Evolutionary conservation across 2,888 invertebrate genomes (phyloP), one percentile per base, ranked within the genome.

Genomic region (Auanema freiburgensis): DNA sequence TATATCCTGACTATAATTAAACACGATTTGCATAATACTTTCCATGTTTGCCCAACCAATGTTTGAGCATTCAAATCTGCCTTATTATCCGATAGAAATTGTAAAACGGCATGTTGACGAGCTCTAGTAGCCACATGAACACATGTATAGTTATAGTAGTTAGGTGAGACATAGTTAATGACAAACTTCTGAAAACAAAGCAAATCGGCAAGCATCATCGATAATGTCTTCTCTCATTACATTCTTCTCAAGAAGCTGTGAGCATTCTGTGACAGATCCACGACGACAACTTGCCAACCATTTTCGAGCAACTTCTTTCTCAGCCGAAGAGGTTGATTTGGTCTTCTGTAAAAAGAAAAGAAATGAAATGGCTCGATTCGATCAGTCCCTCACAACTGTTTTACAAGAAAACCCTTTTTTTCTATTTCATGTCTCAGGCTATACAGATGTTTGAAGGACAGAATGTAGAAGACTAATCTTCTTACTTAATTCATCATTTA

Each of bases 41-140:
- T 46, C 16, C 46, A 46, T 46, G 16, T 18, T 21, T 46, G 16
- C 16, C 46, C 8, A 46, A 59, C 59, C 52, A 51, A 11, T 8
- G 60, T 54, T 46, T 55, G 60, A 21, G 25, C 25, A 43, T 60
- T 25, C 14, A 60, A 10, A 54, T 60, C 60, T 25, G 60, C 60
- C 33, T 49, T 55, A n/a, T 12, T 11, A n/a, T 23, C 18, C 10
- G 18, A 16, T 6, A 60, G 44, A 16, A 54, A n/a, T 16, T 44
- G 54, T 12, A 60, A 11, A 14, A 60, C 49, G 14, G 49, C 54
- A 24, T 12, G n/a, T 16, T 41, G 54, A 6, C 43, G 54, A 24
- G 50, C 60, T 25, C 33, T 24, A 18, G 46, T 25, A 11, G 60
- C 60, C 10, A 54, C 33, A 33, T 60, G 60, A 5, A 60, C 23